Conservation (phyloP, 1,140 invertebrate species). For the Maniola jurtina region DNA sequence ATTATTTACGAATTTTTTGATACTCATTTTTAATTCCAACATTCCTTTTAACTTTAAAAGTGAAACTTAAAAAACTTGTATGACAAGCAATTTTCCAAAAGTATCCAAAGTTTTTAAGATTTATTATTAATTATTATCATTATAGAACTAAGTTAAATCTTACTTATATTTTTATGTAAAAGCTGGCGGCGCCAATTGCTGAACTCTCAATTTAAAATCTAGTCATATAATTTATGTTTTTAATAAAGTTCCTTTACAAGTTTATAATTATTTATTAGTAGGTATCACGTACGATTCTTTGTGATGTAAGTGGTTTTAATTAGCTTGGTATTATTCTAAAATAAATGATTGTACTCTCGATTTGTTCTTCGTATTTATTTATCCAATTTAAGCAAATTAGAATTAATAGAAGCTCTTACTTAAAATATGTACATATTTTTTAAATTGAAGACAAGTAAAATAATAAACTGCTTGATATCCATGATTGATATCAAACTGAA, state of each 20-base stretch:
- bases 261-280: not conserved
- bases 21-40: not conserved
- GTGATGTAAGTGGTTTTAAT: not conserved
- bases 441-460: too few relatives aligned
- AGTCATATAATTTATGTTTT: not conserved
- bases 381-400: not conserved
- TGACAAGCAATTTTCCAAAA: conserved; percentile 1
- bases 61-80: conserved; percentile 10
- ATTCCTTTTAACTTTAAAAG: conserved; percentile 17
- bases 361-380: not conserved
- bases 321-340: not conserved
- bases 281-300: not conserved
- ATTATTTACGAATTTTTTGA: conserved; percentile 9
- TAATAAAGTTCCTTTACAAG: not conserved
- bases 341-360: not conserved
- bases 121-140: conserved; percentile 4
- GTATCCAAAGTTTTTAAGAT: conserved; percentile 14
- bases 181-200: not conserved
- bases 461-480: too few relatives aligned
- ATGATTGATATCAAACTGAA: too few relatives aligned
- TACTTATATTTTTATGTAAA: not conserved
- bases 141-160: not conserved
- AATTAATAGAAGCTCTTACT: not conserved
- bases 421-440: not conserved
- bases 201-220: not conserved